phyloP scores from a whole-genome alignment of 2,888 invertebrate species.

The Caenorhabditis becei region DNA sequence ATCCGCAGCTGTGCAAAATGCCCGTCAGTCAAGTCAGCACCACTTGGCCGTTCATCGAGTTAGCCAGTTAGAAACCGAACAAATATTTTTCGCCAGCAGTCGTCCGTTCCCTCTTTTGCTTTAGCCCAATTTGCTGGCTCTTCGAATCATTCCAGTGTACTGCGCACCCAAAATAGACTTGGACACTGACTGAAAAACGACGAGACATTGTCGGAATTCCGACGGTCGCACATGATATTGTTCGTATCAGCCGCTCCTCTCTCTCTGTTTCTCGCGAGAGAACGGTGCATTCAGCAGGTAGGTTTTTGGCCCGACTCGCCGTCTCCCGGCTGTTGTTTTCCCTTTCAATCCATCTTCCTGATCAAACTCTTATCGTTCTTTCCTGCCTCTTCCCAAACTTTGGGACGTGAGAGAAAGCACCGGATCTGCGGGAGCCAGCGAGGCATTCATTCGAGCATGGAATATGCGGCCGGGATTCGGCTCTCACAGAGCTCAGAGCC shows the following conservation, averaged over 20 bases:
- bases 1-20: slow-evolving; percentile 37
- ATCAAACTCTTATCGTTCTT: background rate
- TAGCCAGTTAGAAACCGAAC: background rate
- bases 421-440: background rate
- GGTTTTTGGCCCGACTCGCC: background rate
- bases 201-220: background rate
- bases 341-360: background rate
- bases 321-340: slow-evolving; percentile 3
- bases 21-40: background rate
- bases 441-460: slow-evolving; percentile 15
- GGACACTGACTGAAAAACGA: background rate
- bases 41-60: slow-evolving; percentile 13
- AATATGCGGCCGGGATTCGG: slow-evolving; percentile 2
- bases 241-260: background rate
- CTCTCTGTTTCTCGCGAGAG: background rate
- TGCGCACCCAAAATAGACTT: background rate
- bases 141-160: background rate
- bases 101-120: background rate
- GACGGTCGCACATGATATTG: background rate
- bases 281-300: background rate
- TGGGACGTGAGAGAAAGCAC: background rate
- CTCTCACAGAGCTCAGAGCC: background rate
- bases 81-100: slow-evolving; percentile 5
- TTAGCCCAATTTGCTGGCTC: background rate
- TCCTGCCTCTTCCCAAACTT: background rate